phyloP scores from a whole-genome alignment of 2,113 vertebrate genomes.

The Malurus elegans region DNA sequence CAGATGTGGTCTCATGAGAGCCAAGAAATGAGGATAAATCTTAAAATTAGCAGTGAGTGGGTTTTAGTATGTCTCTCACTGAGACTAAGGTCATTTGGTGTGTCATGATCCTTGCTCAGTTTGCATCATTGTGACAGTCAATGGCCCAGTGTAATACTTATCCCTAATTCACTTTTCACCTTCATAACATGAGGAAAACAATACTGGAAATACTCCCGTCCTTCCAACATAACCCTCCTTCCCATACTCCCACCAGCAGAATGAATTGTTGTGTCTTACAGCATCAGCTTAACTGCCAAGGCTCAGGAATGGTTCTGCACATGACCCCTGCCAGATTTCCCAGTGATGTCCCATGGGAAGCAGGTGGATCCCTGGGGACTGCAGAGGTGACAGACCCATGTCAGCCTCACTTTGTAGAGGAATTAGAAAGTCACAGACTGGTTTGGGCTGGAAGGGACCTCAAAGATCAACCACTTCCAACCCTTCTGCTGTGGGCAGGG shows the following conservation, averaged over 20 bases:
- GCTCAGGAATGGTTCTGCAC: neutral
- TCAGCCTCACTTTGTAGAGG: neutral
- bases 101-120: neutral
- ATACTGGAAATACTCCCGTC: neutral
- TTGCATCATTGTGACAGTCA: neutral
- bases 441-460: neutral
- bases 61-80: neutral
- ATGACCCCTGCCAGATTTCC: neutral
- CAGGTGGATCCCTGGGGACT: neutral
- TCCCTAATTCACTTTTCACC: neutral
- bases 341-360: fast-evolving
- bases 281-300: neutral
- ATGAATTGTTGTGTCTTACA: neutral
- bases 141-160: neutral
- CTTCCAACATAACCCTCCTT: neutral
- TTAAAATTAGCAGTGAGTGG: neutral
- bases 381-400: neutral
- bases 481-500: neutral
- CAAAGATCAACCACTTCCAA: neutral
- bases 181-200: neutral
- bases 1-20: neutral
- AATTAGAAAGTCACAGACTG: neutral
- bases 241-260: neutral
- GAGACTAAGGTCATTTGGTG: neutral
- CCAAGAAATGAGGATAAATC: neutral